Evolutionary conservation across 1,140 invertebrate species (phyloP), one percentile per base, ranked within the genome.

Genomic region (Drosophila subobscura): DNA sequence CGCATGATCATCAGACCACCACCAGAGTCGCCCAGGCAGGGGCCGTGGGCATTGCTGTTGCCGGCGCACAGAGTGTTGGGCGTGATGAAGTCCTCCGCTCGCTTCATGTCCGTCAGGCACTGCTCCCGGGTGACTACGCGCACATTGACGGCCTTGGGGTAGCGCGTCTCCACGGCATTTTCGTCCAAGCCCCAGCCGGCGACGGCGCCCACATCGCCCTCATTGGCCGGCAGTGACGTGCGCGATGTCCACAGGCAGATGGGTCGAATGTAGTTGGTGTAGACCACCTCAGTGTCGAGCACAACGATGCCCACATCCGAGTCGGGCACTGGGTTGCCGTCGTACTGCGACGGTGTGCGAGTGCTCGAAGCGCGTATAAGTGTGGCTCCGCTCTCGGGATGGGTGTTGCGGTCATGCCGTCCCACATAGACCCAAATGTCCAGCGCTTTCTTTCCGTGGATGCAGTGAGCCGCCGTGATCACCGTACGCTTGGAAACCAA

Each of bases 181-280:
- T 72, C 66, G 53, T 90, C 86, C 0, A 63, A 53, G 14, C 90
- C 91, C 89, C 90, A 91, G 7, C 91, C 91, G 8, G 76, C 85
- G 2, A 92, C 78, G 0, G 76, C 56, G 0, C 72, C 72, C 41
- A 74, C 23, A 8, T 79, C 68, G 40, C 74, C 63, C 7, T 68
- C 68, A 45, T 54, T 57, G 23, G 61, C 44, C 20, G 70, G 47
- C 22, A 63, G 22, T 3, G 37, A 5, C 5, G 60, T 53, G 47
- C 14, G 25, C 5, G 66, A 66, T 14, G 23, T 70, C 88, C 84
- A 90, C 22, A 92, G 40, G 61, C 91, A 92, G 42, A 92, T 85
- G 10, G 91, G 91, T 8, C 76, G 68, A 27, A 92, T 80, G 20
- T 64, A 77, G 8, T 50, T 41, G 0, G 70, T 64, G 47, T 53